These are phyloP conservation scores for Dermochelys coriacea DNA, from an alignment of 2,797 vertebrate genomes.

Conservation along the genomic window DNA sequence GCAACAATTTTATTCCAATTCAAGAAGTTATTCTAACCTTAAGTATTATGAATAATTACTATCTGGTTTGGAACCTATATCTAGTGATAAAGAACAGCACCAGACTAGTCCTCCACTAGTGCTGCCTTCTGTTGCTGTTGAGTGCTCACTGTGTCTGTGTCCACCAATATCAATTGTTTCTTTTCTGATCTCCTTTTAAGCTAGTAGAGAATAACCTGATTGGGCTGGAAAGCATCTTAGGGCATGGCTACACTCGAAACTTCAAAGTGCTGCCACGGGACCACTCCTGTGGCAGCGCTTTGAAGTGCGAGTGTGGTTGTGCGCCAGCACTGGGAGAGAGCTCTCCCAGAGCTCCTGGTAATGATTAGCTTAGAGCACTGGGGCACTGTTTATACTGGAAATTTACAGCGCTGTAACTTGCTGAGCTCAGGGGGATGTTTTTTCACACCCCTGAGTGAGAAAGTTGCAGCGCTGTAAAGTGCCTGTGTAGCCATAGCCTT, in stretches of 20 bases:
- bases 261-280: too few species aligned
- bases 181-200: neutral
- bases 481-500: neutral
- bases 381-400: too few species aligned
- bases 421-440: too few species aligned
- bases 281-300: too few species aligned
- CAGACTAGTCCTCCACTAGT: neutral
- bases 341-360: too few species aligned
- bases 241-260: too few species aligned
- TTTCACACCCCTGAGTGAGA: too few species aligned
- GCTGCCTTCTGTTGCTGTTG: fast-evolving
- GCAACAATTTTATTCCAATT: neutral
- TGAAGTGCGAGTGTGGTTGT: too few species aligned
- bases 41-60: neutral
- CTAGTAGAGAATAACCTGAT: neutral
- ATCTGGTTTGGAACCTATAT: neutral
- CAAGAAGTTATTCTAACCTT: neutral
- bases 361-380: too few species aligned
- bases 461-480: too few species aligned
- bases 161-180: neutral
- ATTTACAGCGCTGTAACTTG: too few species aligned
- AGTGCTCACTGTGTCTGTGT: neutral
- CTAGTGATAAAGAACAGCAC: neutral
- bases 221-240: neutral
- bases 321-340: too few species aligned